Percentiles rank a stretch among this genome's conserved stretches.
These are phyloP conservation scores for Varecia variegata DNA, from an alignment of 2,797 vertebrate genomes.

Conservation along the genomic window DNA sequence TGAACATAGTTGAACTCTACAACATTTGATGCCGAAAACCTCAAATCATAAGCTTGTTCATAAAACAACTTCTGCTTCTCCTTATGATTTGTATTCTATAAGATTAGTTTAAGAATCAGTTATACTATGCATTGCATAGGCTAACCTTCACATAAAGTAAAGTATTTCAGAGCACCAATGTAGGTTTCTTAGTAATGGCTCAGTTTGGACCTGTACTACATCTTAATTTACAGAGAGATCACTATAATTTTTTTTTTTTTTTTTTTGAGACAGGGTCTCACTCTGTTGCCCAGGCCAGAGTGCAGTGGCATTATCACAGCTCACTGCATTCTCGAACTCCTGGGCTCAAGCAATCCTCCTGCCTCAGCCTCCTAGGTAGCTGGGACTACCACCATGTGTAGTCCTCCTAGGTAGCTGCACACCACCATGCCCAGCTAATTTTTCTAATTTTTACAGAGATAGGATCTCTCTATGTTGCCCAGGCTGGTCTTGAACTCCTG, in stretches of 20 bases:
- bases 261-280: not conserved
- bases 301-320: not conserved
- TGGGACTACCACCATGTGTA: no score
- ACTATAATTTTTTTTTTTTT: not conserved
- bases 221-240: not conserved
- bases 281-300: not conserved
- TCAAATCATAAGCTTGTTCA: not conserved
- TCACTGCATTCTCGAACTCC: not conserved
- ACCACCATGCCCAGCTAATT: not conserved
- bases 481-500: not conserved
- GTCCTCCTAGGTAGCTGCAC: no score
- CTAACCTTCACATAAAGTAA: not conserved
- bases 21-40: not conserved
- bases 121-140: not conserved
- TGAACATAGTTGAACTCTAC: not conserved
- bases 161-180: not conserved
- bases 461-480: not conserved
- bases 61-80: not conserved
- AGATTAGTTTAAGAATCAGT: not conserved
- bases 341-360: not conserved
- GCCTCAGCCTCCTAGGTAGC: not conserved
- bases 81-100: not conserved
- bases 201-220: not conserved
- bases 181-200: not conserved
- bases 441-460: not conserved